Evolutionary conservation across 2,888 invertebrate genomes (phyloP).

Genomic region (Platycheirus rosarum): DNA sequence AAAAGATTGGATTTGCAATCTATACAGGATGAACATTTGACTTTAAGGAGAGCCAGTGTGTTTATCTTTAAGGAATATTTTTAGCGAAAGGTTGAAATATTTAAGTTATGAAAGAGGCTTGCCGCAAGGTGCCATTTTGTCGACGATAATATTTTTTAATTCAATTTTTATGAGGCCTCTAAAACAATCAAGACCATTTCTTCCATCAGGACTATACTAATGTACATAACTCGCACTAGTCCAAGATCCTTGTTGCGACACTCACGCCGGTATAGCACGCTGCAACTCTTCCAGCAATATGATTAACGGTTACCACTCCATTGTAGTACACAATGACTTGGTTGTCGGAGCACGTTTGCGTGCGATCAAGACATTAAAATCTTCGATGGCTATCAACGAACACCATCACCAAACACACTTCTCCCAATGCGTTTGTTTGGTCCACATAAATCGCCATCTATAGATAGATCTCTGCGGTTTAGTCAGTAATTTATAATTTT

Average conservation of each 20-base stretch:
- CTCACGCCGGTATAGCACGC: conserved; percentile 24
- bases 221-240: too few relatives aligned
- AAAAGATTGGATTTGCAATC: too few relatives aligned
- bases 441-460: conserved; percentile 15
- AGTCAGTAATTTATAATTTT: conserved; percentile 57
- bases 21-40: too few relatives aligned
- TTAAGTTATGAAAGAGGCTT: too few relatives aligned
- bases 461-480: conserved; percentile 3
- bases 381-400: conserved; percentile 60
- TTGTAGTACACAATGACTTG: conserved; percentile 67
- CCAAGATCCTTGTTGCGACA: conserved; percentile 32
- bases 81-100: too few relatives aligned
- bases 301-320: conserved; percentile 40
- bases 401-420: conserved; percentile 26
- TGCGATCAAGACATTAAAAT: conserved; percentile 65
- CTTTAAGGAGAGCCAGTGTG: too few relatives aligned
- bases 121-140: too few relatives aligned
- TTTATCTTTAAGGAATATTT: too few relatives aligned
- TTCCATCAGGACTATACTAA: too few relatives aligned
- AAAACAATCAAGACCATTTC: too few relatives aligned
- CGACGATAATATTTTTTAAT: too few relatives aligned
- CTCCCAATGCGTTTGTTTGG: conserved; percentile 3
- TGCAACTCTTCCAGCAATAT: conserved; percentile 9
- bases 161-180: too few relatives aligned
- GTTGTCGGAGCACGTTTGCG: conserved; percentile 61